Evolutionary conservation across 1,140 invertebrate genomes (phyloP).

Genomic region (roundworm (Caenorhabditis elegans)): DNA sequence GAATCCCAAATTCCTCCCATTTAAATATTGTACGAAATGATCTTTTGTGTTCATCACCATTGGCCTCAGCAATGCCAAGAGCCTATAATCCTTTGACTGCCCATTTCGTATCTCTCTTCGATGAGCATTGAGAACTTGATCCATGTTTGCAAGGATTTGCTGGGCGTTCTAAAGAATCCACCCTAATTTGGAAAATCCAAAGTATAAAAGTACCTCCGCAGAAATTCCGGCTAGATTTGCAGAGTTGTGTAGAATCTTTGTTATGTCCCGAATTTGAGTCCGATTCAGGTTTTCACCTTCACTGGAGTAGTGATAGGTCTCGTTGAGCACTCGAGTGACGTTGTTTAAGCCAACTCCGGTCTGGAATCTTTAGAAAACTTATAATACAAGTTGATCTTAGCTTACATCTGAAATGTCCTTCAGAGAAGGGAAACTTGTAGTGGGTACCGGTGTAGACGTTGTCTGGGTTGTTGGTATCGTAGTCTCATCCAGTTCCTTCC

Average conservation of each 20-base stretch:
- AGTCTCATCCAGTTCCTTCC: not conserved
- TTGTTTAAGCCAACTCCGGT: not conserved
- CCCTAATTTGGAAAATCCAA: not conserved
- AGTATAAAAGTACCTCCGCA: not conserved
- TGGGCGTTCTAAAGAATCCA: not conserved
- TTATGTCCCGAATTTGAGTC: constrained; percentile 20
- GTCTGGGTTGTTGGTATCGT: not conserved
- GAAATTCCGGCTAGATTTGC: not conserved
- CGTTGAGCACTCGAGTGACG: constrained; percentile 3
- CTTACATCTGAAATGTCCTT: not conserved
- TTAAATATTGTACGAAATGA: not conserved
- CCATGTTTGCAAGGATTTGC: constrained; percentile 27
- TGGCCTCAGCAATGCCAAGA: not conserved
- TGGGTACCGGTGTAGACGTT: not conserved
- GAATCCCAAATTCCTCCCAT: constrained; percentile 25
- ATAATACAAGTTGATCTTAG: too few relatives aligned
- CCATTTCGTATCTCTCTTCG: not conserved
- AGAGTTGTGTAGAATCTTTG: constrained; percentile 28
- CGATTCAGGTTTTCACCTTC: not conserved
- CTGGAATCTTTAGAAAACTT: not conserved
- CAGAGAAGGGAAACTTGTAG: not conserved
- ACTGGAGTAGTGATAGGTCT: constrained; percentile 19
- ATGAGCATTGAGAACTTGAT: not conserved
- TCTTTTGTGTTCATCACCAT: constrained; percentile 26
- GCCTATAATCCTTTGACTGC: not conserved